Conservation (phyloP, 2,113 vertebrate species). For the Rhabdornis inornatus region DNA sequence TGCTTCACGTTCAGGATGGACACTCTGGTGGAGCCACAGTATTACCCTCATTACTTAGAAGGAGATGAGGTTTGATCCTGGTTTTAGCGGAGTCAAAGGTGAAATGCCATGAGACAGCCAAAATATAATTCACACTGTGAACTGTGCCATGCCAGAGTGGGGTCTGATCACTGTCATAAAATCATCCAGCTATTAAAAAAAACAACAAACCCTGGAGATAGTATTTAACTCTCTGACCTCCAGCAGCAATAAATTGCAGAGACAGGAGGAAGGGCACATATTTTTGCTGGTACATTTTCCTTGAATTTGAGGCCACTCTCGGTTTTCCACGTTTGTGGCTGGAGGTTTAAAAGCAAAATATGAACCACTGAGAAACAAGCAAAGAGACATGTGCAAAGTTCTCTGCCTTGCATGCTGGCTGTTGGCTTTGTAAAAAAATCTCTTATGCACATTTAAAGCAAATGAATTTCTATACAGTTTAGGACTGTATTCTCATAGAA, state of each 20-base stretch:
- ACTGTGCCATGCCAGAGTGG: not conserved
- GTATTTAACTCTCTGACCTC: not conserved
- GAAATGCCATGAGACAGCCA: not conserved
- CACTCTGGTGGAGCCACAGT: not conserved
- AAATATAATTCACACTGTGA: conserved; percentile 9
- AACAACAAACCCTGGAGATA: not conserved
- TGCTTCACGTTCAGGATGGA: not conserved
- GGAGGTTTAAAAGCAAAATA: not conserved
- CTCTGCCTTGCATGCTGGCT: not conserved
- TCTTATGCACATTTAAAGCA: not conserved
- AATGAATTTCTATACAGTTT: not conserved
- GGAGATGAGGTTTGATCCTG: not conserved
- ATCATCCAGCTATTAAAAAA: not conserved
- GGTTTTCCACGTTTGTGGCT: not conserved
- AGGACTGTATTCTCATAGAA: not conserved
- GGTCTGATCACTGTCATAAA: not conserved
- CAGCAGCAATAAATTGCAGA: not conserved
- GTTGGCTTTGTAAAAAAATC: not conserved
- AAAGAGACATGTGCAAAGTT: not conserved
- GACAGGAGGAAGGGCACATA: not conserved
- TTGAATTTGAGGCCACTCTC: not conserved
- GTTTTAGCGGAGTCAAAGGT: not conserved
- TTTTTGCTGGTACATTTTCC: not conserved
- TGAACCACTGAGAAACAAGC: not conserved
- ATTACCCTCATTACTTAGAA: not conserved